Evolutionary conservation across 1,140 invertebrate species (phyloP).

Genomic region (Temnothorax longispinosus): DNA sequence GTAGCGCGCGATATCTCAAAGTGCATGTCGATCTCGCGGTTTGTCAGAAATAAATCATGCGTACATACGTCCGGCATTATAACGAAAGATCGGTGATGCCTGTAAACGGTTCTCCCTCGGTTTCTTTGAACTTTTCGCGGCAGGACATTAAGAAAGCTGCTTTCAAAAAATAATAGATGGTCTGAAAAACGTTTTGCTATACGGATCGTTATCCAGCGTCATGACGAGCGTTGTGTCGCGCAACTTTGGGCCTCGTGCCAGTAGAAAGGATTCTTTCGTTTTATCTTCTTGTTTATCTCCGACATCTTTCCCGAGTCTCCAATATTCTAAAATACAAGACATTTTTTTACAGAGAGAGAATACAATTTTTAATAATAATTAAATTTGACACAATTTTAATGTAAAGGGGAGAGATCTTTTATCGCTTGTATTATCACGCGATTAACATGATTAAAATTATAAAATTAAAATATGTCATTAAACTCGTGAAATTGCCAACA

Average conservation of each 20-base stretch:
- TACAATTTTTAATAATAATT: not conserved
- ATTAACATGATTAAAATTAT: not conserved
- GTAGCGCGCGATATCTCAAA: not conserved
- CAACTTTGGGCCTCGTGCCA: not conserved
- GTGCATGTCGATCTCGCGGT: conserved; percentile 9
- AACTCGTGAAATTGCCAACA: no score
- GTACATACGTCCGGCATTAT: not conserved
- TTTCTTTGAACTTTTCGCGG: conserved; percentile 44
- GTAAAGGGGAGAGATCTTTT: not conserved
- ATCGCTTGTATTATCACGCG: not conserved
- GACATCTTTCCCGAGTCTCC: not conserved
- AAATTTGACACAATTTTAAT: not conserved
- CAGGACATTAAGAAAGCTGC: conserved; percentile 58
- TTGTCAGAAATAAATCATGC: conserved; percentile 46
- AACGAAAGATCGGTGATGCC: not conserved
- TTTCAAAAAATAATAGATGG: conserved; percentile 74
- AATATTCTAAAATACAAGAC: not conserved
- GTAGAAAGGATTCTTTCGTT: not conserved
- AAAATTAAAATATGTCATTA: not conserved
- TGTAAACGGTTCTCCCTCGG: not conserved
- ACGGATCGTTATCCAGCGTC: not conserved
- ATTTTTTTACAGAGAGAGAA: not conserved
- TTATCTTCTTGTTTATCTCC: not conserved
- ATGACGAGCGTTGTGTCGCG: not conserved
- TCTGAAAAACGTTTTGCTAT: conserved; percentile 65